Evolutionary conservation across 2,888 invertebrate genomes (phyloP).

Genomic region (Cryptosula pallasiana): DNA sequence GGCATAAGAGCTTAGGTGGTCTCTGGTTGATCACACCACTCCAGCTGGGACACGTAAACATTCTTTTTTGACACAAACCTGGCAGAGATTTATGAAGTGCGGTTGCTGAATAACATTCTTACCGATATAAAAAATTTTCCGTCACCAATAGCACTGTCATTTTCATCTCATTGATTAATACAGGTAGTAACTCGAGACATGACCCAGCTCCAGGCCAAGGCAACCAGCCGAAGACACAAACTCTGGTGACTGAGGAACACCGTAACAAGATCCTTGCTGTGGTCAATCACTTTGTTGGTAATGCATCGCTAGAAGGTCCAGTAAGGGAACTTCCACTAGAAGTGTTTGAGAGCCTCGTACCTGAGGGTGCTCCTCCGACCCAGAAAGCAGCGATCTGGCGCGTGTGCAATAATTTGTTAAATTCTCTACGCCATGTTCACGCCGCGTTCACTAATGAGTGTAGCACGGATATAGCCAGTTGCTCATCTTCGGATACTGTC

Average conservation of each 20-base stretch:
- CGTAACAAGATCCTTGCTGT: background rate
- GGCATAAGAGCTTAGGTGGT: no score
- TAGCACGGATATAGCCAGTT: background rate
- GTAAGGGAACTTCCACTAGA: background rate
- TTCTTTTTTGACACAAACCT: no score
- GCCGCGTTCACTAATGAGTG: background rate
- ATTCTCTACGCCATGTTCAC: background rate
- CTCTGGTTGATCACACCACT: no score
- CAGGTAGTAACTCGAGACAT: no score
- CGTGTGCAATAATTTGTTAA: background rate
- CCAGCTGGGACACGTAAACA: no score
- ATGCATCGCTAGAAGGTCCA: background rate
- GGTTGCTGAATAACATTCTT: no score
- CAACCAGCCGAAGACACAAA: background rate
- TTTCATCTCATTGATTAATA: no score
- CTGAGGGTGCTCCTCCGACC: background rate
- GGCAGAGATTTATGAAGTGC: no score
- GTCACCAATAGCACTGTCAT: no score
- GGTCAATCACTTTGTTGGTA: no score
- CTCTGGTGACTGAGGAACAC: background rate
- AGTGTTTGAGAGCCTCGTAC: background rate
- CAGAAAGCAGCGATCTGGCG: background rate
- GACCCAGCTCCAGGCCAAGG: background rate
- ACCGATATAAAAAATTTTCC: no score
- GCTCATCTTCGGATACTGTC: background rate